Evolutionary conservation across 1,140 invertebrate genomes (phyloP).

Genomic region (Cydia strobilella): DNA sequence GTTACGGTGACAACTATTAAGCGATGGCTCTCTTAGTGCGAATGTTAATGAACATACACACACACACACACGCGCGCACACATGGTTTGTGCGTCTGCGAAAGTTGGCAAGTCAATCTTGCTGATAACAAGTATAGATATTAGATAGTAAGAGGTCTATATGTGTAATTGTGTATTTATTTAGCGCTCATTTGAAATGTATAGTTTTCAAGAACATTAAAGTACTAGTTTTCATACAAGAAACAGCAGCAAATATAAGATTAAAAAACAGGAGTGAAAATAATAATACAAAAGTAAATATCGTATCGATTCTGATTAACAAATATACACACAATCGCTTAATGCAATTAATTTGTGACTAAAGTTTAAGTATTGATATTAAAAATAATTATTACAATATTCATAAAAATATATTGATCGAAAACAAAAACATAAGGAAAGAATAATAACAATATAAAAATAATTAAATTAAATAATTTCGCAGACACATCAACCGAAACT

Average conservation of each 20-base stretch:
- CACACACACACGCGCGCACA: constrained; percentile 53
- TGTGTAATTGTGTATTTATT: background rate
- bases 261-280: background rate
- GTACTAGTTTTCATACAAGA: background rate
- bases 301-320: background rate
- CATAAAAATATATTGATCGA: background rate
- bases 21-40: constrained; percentile 45
- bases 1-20: constrained; percentile 33
- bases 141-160: background rate
- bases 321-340: background rate
- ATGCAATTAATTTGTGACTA: background rate
- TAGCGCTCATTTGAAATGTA: background rate
- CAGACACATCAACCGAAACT: constrained; percentile 44
- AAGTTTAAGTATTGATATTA: background rate
- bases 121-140: constrained; percentile 12
- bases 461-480: constrained; percentile 37
- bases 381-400: background rate
- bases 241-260: background rate
- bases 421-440: background rate
- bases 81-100: constrained; percentile 47
- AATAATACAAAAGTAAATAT: background rate
- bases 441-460: background rate
- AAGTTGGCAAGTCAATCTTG: constrained; percentile 34
- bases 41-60: constrained; percentile 52
- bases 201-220: constrained; percentile 24